Base-by-base conservation (phyloP, 2,113 vertebrate species). In the Potamarius usumacintae region DNA sequence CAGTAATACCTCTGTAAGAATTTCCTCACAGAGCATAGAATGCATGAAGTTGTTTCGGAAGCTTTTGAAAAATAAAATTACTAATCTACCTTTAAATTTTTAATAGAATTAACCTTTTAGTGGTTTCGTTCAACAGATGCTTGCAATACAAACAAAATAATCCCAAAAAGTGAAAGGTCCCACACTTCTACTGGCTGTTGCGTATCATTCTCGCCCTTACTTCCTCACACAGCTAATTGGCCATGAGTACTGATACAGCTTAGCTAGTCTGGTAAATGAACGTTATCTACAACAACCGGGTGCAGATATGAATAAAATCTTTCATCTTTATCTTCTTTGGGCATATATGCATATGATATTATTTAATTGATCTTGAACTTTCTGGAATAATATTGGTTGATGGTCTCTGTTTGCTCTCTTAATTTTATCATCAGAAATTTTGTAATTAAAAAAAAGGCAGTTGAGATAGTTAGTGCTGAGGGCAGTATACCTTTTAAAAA, bases 161-260 rank as follows among this genome's bases (percentile, higher is more conserved):
- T 27, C 25, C 76, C 2, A 15, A 79, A 27, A 74, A 72, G 34
- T 30, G 12, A 55, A 65, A 69, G 5, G 42, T 52, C 17, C n/a
- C 83, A 57, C 52, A 42, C 27, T 72, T 5, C 65, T 30, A 79
- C n/a, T 63, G 48, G 74, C 6, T 80, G 1, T 53, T 82, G 17
- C 76, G 5, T 55, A 27, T 52, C 67, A 18, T 30, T 5, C 42
- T 85, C n/a, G 10, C 81, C 48, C 69, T 83, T 22, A 83, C 63
- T 27, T 88, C 55, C 60, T 77, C 77, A 62, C 78, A 84, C 79
- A 80, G 84, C 34, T 88, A 85, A 86, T 88, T 87, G 77, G 84
- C 82, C 80, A 85, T 90, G 86, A 86, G 71, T 20, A 50, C 69
- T 71, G 58, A 65, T 63, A 67, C 50, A 67, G 74, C 60, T 80